phyloP scores from a whole-genome alignment of 2,113 vertebrate genomes.

The Urocynchramus pylzowi region DNA sequence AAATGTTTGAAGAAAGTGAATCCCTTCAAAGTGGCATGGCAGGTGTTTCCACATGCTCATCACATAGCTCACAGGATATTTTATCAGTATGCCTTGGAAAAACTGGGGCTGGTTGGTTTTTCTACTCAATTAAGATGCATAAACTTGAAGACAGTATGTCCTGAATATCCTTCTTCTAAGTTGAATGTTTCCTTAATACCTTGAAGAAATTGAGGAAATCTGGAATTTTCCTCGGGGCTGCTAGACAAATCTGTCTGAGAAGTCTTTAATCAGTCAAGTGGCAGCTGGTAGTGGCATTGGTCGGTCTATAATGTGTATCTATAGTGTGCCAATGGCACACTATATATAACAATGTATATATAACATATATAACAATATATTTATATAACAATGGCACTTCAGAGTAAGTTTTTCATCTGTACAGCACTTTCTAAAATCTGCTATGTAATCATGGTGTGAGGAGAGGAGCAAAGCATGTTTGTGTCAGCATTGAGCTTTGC shows the following conservation, averaged over 20 bases:
- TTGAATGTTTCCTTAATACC: background rate
- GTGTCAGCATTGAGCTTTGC: background rate
- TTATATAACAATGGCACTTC: background rate
- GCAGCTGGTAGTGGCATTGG: background rate
- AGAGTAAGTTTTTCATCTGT: background rate
- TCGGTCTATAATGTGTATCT: background rate
- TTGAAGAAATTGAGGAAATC: background rate
- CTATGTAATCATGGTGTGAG: background rate
- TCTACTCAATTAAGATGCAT: background rate
- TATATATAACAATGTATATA: too few relatives aligned
- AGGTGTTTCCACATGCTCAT: background rate
- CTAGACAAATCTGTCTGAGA: background rate
- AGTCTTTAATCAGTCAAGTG: background rate
- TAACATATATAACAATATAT: too few relatives aligned
- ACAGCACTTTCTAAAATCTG: background rate
- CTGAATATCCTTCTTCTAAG: background rate
- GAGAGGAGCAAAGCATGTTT: background rate
- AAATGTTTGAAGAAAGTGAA: background rate
- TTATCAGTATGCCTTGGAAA: background rate
- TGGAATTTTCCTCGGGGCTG: background rate
- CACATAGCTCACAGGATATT: background rate
- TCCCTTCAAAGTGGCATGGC: background rate
- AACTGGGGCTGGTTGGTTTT: background rate
- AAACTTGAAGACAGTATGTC: accelerated
- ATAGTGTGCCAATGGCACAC: background rate